Base-by-base conservation (phyloP, 2,797 vertebrate genomes). In the Lepidocolaptes lacrymiger region DNA sequence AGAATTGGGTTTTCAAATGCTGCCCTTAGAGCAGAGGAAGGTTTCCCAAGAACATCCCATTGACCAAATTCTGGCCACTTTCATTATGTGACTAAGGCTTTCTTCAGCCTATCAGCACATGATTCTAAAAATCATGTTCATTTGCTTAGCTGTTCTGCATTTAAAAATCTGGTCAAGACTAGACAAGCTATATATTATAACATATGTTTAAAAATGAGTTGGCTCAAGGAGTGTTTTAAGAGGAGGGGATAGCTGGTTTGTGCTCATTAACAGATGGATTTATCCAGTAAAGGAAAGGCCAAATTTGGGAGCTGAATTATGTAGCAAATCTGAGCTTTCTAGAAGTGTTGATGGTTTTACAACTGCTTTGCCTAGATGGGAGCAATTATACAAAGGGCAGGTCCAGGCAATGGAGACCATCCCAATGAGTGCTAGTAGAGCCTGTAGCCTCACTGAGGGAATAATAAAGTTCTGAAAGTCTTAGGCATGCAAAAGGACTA, bases 111-210 rank as follows among this genome's bases (percentile, higher is more conserved):
- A 84, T 76, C 69, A 74, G 27, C 22, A 41, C 12, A 27, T n/a
- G n/a, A n/a, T 2, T 59, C 55, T 18, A 73, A 73, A 95, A 94
- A 43, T 46, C 27, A 30, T 4, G 3, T 30, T 91, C 12, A 61
- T 89, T 92, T 64, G 4, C n/a, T 59, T 63, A 69, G 20, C 22
- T 52, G 16, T 67, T 66, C 48, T 67, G 10, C 3, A 3, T 73
- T 80, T 89, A 80, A 91, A 92, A 93, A 80, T 81, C 58, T 39
- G 59, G 52, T 92, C 91, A 94, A 94, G 85, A 88, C 3, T 2
- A 86, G 75, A 83, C 82, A 90, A 82, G 59, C 37, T 61, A 2
- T 82, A 14, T 62, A 36, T 79, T 63, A n/a, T 20, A 91, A 39
- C 19, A 28, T 14, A 20, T 0, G 12, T 66, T 86, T 93, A 84